These are phyloP conservation scores for Myiotriccus ornatus DNA, from an alignment of 2,797 vertebrate species.

Conservation along the genomic window DNA sequence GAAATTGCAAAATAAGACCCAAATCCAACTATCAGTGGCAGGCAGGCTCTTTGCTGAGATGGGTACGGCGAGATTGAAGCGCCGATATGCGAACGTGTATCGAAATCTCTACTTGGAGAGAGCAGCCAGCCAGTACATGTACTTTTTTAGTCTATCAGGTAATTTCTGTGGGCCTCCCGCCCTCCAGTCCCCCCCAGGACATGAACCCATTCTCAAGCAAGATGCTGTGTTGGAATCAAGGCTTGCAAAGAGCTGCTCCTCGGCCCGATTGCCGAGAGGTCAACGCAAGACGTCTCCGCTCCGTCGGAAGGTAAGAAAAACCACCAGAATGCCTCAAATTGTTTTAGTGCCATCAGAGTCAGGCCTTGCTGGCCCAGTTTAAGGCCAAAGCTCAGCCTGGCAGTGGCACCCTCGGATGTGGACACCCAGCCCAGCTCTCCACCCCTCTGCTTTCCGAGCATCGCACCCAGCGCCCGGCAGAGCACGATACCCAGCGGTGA, in stretches of 20 bases:
- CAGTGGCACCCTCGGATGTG: rapidly evolving
- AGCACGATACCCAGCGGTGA: rapidly evolving
- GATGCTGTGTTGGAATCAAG: neutral
- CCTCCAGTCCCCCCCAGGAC: neutral
- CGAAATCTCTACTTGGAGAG: neutral
- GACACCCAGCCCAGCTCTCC: neutral
- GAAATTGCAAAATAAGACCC: slow-evolving; percentile 54
- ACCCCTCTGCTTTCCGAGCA: rapidly evolving
- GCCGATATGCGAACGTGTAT: neutral
- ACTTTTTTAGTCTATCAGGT: neutral
- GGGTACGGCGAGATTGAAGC: neutral
- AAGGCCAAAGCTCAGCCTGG: neutral
- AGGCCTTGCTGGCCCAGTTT: neutral
- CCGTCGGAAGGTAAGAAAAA: neutral
- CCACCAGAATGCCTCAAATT: rapidly evolving
- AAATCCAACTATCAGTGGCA: neutral
- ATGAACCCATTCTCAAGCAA: neutral
- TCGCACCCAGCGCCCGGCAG: rapidly evolving
- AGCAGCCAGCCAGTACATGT: neutral
- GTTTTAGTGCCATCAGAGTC: rapidly evolving
- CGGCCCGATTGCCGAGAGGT: rapidly evolving
- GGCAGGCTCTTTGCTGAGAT: neutral
- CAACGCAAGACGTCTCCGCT: rapidly evolving
- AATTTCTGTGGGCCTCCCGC: neutral
- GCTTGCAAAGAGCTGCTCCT: neutral